These are phyloP conservation scores for Mythimna pallens DNA, from an alignment of 2,888 invertebrate genomes.

Conservation along the genomic window DNA sequence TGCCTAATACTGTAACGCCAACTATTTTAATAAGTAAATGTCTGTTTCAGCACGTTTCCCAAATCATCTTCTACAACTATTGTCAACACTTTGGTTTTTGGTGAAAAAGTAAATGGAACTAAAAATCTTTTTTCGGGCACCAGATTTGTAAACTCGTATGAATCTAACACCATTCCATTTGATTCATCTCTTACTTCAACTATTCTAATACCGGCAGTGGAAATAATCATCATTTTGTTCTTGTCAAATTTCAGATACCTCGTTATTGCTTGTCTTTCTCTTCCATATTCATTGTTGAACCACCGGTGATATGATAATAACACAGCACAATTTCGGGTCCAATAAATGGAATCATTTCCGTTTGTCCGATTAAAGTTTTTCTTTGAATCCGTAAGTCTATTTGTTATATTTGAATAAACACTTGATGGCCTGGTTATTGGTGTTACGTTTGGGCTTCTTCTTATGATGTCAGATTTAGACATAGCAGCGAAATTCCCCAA, in stretches of 20 bases:
- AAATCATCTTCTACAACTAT: constrained; percentile 93
- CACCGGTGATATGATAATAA: constrained; percentile 92
- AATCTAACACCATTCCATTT: constrained; percentile 91
- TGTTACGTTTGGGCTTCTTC: constrained; percentile 88
- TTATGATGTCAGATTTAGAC: constrained; percentile 85
- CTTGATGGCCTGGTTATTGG: constrained; percentile 89
- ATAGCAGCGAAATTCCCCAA: constrained; percentile 88
- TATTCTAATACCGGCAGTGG: constrained; percentile 92
- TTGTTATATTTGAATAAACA: constrained; percentile 87
- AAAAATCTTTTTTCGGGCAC: constrained; percentile 91
- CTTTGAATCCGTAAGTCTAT: constrained; percentile 85
- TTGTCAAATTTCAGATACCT: constrained; percentile 89
- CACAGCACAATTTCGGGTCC: constrained; percentile 92
- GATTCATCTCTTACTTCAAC: constrained; percentile 92
- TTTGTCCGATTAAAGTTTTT: constrained; percentile 83
- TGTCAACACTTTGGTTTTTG: constrained; percentile 87
- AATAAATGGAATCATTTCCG: constrained; percentile 90
- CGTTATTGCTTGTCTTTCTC: constrained; percentile 89
- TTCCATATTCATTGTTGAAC: constrained; percentile 89
- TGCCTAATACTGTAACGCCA: constrained; percentile 66
- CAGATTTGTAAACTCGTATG: constrained; percentile 91
- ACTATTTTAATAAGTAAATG: constrained; percentile 87
- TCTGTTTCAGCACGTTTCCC: constrained; percentile 93
- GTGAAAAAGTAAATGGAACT: constrained; percentile 89
- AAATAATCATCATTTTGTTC: constrained; percentile 91